Conservation (phyloP, 53 echinoderm and acorn worm species). For the Apostichopus leukothele region DNA sequence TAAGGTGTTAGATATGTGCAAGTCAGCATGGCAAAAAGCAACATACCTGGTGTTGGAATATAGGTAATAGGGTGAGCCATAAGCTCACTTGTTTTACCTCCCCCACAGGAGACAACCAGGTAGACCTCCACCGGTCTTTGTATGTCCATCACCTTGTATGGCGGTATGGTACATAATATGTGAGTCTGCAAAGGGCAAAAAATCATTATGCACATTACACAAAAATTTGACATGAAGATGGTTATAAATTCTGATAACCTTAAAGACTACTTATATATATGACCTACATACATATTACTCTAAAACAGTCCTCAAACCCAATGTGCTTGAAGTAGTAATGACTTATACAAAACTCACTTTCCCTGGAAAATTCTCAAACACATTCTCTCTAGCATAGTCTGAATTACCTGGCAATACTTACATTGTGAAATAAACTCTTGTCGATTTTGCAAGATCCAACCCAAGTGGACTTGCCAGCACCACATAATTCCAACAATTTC, state of each 20-base stretch:
- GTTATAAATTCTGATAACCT: too few relatives aligned
- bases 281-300: too few relatives aligned
- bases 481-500: constrained; percentile 75
- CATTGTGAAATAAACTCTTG: constrained; percentile 87
- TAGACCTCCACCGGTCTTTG: constrained; percentile 70
- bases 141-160: constrained; percentile 67
- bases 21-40: constrained; percentile 45
- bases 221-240: too few relatives aligned
- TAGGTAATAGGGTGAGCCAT: constrained; percentile 91
- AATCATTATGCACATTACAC: too few relatives aligned
- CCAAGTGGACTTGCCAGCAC: constrained; percentile 73
- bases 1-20: not conserved
- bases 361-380: too few relatives aligned
- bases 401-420: constrained; percentile 50
- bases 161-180: constrained; percentile 92
- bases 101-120: constrained; percentile 82
- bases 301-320: too few relatives aligned
- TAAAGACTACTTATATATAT: too few relatives aligned
- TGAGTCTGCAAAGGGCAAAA: constrained; percentile 67
- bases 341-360: too few relatives aligned
- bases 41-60: constrained; percentile 82
- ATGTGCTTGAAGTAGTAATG: too few relatives aligned
- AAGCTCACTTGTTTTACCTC: constrained; percentile 85
- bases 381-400: too few relatives aligned
- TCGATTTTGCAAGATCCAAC: constrained; percentile 89